Evolutionary conservation across 2,113 vertebrate genomes (phyloP).

Genomic region (Sander lucioperca): DNA sequence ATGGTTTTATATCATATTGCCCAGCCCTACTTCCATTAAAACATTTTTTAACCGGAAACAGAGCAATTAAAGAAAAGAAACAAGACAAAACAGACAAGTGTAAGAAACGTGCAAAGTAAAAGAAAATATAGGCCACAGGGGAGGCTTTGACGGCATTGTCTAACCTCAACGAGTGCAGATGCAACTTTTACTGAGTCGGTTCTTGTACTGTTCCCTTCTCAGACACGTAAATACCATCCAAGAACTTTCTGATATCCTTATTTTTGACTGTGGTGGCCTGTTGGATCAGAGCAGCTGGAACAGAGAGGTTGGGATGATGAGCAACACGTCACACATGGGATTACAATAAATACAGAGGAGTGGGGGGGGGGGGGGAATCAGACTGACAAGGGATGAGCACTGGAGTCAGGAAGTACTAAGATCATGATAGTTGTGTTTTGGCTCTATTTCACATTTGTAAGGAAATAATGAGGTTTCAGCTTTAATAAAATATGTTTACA

Average conservation of each 20-base stretch:
- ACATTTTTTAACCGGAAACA: not conserved
- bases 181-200: constrained; percentile 79
- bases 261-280: constrained; percentile 99
- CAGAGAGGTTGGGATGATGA: constrained; percentile 68
- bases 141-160: constrained; percentile 37
- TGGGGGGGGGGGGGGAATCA: not conserved
- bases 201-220: constrained; percentile 96
- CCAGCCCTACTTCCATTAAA: not conserved
- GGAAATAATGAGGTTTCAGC: not conserved
- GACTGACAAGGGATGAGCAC: no score
- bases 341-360: constrained; percentile 12
- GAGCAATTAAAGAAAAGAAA: not conserved
- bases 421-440: not conserved
- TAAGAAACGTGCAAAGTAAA: not conserved
- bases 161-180: constrained; percentile 80
- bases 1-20: not conserved
- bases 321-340: constrained; percentile 39
- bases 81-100: not conserved
- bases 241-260: constrained; percentile 99
- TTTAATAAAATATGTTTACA: not conserved
- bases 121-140: not conserved
- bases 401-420: not conserved
- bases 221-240: constrained; percentile 98
- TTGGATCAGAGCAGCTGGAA: constrained; percentile 97
- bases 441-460: not conserved